phyloP scores from a whole-genome alignment of 1,140 invertebrate genomes.

The Drosophila bocki region DNA sequence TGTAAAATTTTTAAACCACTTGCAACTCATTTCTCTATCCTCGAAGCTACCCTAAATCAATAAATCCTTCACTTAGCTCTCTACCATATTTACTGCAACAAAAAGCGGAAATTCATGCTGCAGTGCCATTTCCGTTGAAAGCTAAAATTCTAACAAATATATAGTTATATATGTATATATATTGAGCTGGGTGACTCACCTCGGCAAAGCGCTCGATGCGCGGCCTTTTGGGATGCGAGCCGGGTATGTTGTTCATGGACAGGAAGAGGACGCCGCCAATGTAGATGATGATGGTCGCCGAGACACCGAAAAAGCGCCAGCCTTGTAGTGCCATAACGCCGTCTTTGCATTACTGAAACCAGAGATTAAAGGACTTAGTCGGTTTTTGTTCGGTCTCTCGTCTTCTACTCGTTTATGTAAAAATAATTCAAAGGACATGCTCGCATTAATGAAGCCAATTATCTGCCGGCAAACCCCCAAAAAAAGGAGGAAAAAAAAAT shows the following conservation, averaged over 20 bases:
- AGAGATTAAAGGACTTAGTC: conserved; percentile 10
- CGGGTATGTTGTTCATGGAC: conserved; percentile 87
- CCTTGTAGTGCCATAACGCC: conserved; percentile 85
- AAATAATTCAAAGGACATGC: conserved; percentile 48
- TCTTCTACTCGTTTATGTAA: conserved; percentile 22
- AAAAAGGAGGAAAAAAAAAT: neutral
- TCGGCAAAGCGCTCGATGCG: conserved; percentile 72
- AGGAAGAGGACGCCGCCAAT: conserved; percentile 86
- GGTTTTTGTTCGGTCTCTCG: neutral
- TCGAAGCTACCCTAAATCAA: neutral
- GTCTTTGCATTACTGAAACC: conserved; percentile 81
- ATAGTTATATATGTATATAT: neutral
- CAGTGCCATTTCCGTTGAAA: neutral
- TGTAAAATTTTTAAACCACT: neutral
- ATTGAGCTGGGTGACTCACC: conserved; percentile 51
- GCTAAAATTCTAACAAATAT: no score
- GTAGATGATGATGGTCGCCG: conserved; percentile 86
- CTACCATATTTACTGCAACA: neutral
- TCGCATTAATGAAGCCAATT: conserved; percentile 50
- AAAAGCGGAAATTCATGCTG: neutral
- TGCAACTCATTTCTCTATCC: neutral
- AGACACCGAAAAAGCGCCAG: conserved; percentile 86
- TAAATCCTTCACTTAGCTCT: neutral
- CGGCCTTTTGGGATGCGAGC: conserved; percentile 81
- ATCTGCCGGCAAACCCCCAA: conserved; percentile 2